Conservation (phyloP, 2,888 invertebrate species). For the Epinotia nisella region DNA sequence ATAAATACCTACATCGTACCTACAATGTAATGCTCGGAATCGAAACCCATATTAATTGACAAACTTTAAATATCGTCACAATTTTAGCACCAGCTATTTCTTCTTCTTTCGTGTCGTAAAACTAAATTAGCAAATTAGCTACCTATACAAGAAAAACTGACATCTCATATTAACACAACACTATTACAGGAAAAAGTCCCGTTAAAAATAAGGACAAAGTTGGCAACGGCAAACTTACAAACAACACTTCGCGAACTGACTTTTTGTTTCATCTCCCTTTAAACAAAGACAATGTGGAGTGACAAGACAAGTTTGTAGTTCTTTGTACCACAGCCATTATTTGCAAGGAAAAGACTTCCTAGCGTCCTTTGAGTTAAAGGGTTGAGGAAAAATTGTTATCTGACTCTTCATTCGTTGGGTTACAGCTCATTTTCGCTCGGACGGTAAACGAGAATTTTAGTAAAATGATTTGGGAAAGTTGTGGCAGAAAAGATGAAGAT, state of each 20-base stretch:
- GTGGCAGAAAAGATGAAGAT: constrained; percentile 29
- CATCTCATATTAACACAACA: background rate
- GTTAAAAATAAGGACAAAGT: constrained; percentile 20
- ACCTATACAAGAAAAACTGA: background rate
- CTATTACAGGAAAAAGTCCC: background rate
- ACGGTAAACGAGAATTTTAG: background rate
- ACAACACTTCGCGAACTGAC: constrained; percentile 32
- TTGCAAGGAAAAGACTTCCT: constrained; percentile 30
- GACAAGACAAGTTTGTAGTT: constrained; percentile 39
- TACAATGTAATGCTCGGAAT: too few relatives aligned
- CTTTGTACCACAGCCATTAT: constrained; percentile 32
- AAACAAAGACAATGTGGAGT: constrained; percentile 32
- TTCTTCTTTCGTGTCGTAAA: too few relatives aligned
- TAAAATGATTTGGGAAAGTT: constrained; percentile 22
- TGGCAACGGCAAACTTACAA: constrained; percentile 33
- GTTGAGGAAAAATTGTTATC: background rate
- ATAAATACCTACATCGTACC: too few relatives aligned
- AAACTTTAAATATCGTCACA: too few relatives aligned
- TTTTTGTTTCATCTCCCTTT: constrained; percentile 28
- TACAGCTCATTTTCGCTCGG: constrained; percentile 6
- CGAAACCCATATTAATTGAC: too few relatives aligned
- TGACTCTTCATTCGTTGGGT: background rate
- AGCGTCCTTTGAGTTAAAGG: constrained; percentile 29
- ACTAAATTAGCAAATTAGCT: background rate
- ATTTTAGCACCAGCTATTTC: too few relatives aligned